Conservation (phyloP, 2,888 invertebrate genomes). For the Homarus gammarus region DNA sequence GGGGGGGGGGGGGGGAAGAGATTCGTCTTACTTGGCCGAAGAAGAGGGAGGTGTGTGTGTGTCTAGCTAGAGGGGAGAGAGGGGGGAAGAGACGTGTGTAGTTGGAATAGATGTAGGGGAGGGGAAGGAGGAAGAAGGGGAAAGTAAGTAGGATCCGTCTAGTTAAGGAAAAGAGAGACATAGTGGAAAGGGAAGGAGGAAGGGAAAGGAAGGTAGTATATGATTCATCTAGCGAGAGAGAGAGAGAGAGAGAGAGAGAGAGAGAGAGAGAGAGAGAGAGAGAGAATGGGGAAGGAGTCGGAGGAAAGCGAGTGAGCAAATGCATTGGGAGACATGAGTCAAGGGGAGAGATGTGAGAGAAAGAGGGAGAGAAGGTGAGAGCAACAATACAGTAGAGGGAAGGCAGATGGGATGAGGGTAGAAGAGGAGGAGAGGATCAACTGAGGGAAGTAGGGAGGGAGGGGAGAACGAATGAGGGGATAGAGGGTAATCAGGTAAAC, state of each 20-base stretch:
- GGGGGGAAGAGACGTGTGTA: not conserved
- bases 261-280: too few species aligned
- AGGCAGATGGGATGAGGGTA: not conserved
- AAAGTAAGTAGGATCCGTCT: too few species aligned
- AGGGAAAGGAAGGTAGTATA: not conserved
- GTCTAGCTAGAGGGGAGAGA: not conserved
- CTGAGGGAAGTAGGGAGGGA: not conserved
- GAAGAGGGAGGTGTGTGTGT: not conserved
- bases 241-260: slow-evolving; percentile 34
- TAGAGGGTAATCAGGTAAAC: too few species aligned
- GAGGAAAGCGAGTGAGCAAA: too few species aligned
- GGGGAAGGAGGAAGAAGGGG: slow-evolving; percentile 1
- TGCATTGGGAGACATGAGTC: too few species aligned
- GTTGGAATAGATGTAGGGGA: not conserved
- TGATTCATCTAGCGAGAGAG: too few species aligned
- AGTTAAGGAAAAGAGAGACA: not conserved
- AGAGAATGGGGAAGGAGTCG: too few species aligned
- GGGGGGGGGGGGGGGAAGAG: not conserved
- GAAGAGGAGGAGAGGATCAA: not conserved
- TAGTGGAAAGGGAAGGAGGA: not conserved
- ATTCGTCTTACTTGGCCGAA: too few species aligned
- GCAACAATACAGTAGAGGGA: not conserved
- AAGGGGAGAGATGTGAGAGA: too few species aligned
- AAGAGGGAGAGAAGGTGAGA: not conserved
- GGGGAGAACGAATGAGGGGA: not conserved